Base-by-base conservation (phyloP, 2,797 vertebrate species). In the Myiotriccus ornatus region DNA sequence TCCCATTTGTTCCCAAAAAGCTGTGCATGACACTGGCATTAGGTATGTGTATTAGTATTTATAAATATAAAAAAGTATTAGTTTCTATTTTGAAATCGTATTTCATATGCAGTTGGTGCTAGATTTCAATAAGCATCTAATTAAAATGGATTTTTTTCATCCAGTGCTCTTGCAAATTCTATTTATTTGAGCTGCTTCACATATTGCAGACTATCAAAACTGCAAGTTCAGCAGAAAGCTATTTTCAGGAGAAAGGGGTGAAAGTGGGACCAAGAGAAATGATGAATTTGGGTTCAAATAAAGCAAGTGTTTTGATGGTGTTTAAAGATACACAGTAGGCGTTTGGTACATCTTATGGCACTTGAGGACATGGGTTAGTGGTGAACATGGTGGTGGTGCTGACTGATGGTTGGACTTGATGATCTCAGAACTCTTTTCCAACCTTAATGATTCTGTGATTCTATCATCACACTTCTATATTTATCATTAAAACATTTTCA, bases 131-230 rank as follows among this genome's bases (percentile, higher is more conserved):
- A 89, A 91, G 73, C 91, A 96, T 85, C 92, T 88, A 87, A 95
- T 96, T 95, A 95, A 93, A 73, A 93, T 93, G 82, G 92, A 96
- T 95, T 93, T 93, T 90, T 90, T 95, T 94, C 67, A 71, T 75
- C 57, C 59, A 69, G 35, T 30, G 76, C 35, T 93, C 89, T 92
- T 92, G 84, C 32, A 92, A 94, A 94, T 89, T 77, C 86, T 87
- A 90, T 95, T 94, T 91, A 50, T 89, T 7, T 2, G 63, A 77
- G 75, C 75, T 65, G 62, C 64, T 59, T 81, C 76, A 41, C 10
- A 7, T 14, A 32, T 44, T 34, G 37, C 62, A 87, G 84, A 47
- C 57, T 71, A 34, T 63, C 43, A 65, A 46, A 74, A 28, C 15
- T 81, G 71, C 75, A 84, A 35, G 27, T 21, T 90, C 84, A 87